A percentile compares a stretch with the other conserved stretches of the same genome.
Conservation (phyloP, 2,888 invertebrate species). For the Aphidius colemani region DNA sequence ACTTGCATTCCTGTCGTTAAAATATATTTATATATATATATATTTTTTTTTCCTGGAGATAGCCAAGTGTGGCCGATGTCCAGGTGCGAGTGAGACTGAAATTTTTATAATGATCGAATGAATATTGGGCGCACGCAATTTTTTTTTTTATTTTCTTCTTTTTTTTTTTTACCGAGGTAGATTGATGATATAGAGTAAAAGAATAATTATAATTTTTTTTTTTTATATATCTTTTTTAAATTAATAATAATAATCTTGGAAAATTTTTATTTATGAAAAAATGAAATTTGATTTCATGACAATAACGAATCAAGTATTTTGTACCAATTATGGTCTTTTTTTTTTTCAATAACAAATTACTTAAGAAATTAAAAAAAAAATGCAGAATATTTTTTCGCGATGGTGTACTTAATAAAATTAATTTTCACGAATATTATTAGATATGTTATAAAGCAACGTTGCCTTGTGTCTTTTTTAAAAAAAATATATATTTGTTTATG, state of each 20-base stretch:
- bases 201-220: conserved; percentile 11
- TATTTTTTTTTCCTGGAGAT: conserved; percentile 4
- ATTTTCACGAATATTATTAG: no score
- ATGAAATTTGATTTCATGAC: conserved; percentile 32
- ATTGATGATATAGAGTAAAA: conserved; percentile 3
- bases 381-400: no score
- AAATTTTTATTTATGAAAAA: no score
- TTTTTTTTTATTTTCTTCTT: conserved; percentile 15
- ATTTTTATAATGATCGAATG: conserved; percentile 41
- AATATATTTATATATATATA: conserved; percentile 41
- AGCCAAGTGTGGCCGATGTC: conserved; percentile 30
- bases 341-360: conserved; percentile 39
- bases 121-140: conserved; percentile 25
- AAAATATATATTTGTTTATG: no score
- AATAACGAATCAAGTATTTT: conserved; percentile 55
- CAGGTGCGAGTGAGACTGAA: conserved; percentile 55
- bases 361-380: conserved; percentile 46
- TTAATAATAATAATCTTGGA: not conserved
- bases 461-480: conserved; percentile 30
- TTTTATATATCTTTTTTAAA: conserved; percentile 20
- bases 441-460: conserved; percentile 23
- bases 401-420: conserved; percentile 51
- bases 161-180: conserved; percentile 19
- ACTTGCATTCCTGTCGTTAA: conserved; percentile 52
- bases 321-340: conserved; percentile 40